Evolutionary conservation across 2,113 vertebrate genomes (phyloP).

Genomic region (Scartelaos histophorus): DNA sequence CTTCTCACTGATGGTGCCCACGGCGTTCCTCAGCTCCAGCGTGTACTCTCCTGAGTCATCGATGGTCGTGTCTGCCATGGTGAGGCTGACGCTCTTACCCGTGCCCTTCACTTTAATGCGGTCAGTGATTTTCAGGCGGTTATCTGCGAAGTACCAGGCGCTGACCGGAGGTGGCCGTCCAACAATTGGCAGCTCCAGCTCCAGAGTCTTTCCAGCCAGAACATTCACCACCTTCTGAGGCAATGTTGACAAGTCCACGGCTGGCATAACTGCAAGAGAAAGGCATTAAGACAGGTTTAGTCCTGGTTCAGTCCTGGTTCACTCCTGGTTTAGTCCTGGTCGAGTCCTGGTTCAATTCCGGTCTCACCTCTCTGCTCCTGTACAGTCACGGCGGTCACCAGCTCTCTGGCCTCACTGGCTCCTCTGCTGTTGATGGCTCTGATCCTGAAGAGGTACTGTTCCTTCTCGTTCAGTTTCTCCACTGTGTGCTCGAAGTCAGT

Average conservation of each 20-base stretch:
- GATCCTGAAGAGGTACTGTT: slow-evolving; percentile 94
- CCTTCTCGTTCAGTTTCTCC: slow-evolving; percentile 91
- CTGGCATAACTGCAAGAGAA: slow-evolving; percentile 83
- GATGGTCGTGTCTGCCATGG: slow-evolving; percentile 89
- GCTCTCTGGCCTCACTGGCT: slow-evolving; percentile 89
- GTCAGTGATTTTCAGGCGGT: slow-evolving; percentile 86
- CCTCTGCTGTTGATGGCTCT: slow-evolving; percentile 93
- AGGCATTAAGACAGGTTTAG: neutral
- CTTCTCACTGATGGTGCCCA: slow-evolving; percentile 83
- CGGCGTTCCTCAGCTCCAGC: slow-evolving; percentile 90
- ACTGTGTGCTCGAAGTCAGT: slow-evolving; percentile 88
- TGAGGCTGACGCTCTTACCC: slow-evolving; percentile 85
- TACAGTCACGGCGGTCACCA: slow-evolving; percentile 87
- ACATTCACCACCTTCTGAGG: slow-evolving; percentile 92
- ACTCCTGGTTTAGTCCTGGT: neutral
- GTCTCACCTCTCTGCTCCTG: slow-evolving; percentile 90
- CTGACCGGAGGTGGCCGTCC: slow-evolving; percentile 90
- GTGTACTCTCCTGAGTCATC: slow-evolving; percentile 89
- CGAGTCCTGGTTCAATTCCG: neutral
- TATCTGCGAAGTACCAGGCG: slow-evolving; percentile 89
- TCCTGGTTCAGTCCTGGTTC: neutral
- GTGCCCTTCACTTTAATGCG: slow-evolving; percentile 87
- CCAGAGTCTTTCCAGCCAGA: slow-evolving; percentile 88
- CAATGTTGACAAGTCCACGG: slow-evolving; percentile 88
- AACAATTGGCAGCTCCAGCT: slow-evolving; percentile 86